Conservation (phyloP, 2,797 vertebrate species). For the Oreortyx pictus region DNA sequence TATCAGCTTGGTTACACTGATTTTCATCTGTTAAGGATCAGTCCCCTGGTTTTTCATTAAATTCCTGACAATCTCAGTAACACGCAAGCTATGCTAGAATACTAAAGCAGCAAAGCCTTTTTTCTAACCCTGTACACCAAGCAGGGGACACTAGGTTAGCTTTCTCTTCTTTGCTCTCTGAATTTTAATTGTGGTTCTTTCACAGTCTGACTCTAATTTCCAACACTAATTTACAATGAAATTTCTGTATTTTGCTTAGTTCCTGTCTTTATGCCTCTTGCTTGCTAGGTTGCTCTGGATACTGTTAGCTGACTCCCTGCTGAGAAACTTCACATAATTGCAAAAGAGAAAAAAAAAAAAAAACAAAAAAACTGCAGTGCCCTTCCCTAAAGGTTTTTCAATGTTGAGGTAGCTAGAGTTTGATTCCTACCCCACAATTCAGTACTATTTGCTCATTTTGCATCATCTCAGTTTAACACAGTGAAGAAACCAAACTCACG, state of each 20-base stretch:
- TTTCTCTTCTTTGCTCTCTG: conserved; percentile 37
- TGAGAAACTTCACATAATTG: conserved; percentile 18
- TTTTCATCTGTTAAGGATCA: neutral
- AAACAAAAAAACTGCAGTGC: neutral
- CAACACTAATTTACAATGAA: conserved; percentile 49
- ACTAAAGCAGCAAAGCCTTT: conserved; percentile 32
- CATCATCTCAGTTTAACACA: neutral
- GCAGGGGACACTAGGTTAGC: conserved; percentile 52
- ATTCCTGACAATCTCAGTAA: conserved; percentile 9
- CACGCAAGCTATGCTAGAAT: conserved; percentile 8
- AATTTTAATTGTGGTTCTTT: conserved; percentile 63
- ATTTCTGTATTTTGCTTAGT: conserved; percentile 48
- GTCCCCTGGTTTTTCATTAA: neutral
- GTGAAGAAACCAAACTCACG: neutral
- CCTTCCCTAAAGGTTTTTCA: neutral
- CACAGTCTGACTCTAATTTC: conserved; percentile 50
- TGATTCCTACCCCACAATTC: neutral
- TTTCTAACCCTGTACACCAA: conserved; percentile 27
- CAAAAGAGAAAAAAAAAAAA: neutral
- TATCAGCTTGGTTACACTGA: neutral
- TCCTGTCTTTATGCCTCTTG: conserved; percentile 15
- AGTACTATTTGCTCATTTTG: neutral
- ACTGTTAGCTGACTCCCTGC: conserved; percentile 35
- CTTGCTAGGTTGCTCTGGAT: conserved; percentile 22
- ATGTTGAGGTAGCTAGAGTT: neutral